Conservation (phyloP, 92 coral and sea anemone genomes). For the Epizoanthus scotinus region DNA sequence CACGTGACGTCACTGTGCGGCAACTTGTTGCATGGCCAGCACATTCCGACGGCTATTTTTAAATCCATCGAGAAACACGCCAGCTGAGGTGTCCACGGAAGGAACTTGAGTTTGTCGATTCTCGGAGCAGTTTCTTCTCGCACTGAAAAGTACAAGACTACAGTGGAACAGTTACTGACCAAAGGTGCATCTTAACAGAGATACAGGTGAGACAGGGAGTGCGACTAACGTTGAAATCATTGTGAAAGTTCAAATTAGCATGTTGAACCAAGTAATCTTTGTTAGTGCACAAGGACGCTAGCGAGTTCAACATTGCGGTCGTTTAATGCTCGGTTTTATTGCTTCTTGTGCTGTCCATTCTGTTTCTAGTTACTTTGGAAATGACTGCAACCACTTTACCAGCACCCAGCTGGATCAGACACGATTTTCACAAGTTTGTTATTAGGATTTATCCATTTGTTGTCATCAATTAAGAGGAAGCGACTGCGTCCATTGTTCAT, state of each 20-base stretch:
- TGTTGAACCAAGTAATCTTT: too few species aligned
- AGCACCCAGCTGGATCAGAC: not conserved
- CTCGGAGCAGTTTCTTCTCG: not conserved
- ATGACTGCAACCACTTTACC: not conserved
- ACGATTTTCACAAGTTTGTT: too few species aligned
- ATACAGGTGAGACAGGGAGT: too few species aligned
- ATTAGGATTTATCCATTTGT: not conserved
- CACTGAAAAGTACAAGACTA: not conserved
- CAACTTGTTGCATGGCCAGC: not conserved
- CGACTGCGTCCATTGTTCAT: not conserved
- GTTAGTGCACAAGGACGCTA: too few species aligned
- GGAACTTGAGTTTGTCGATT: not conserved
- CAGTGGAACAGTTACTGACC: not conserved
- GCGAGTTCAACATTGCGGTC: too few species aligned
- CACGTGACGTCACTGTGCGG: slow-evolving; percentile 31
- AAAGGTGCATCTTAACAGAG: too few species aligned
- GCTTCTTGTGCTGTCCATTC: too few species aligned
- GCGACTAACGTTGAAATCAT: too few species aligned
- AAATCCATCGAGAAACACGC: slow-evolving; percentile 1
- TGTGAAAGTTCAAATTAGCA: too few species aligned
- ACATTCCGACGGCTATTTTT: slow-evolving; percentile 31
- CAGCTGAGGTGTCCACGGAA: not conserved
- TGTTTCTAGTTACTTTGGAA: not conserved
- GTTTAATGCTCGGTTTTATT: too few species aligned
- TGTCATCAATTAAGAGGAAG: slow-evolving; percentile 12